These are phyloP conservation scores for Ferrisia virgata DNA, from an alignment of 2,888 invertebrate species.

Conservation along the genomic window DNA sequence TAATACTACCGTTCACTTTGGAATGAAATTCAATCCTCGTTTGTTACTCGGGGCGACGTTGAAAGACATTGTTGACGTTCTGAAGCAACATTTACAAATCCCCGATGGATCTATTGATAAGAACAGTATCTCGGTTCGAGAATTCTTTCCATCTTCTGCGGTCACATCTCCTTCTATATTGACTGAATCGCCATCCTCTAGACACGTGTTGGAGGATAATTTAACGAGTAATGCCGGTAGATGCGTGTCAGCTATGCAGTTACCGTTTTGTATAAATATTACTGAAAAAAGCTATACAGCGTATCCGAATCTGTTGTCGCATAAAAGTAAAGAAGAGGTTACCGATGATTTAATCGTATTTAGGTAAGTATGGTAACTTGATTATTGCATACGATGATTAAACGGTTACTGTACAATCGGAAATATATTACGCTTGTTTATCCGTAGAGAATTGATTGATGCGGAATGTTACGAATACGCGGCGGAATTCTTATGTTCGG, in stretches of 20 bases:
- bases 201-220: constrained; percentile 52
- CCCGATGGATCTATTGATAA: constrained; percentile 51
- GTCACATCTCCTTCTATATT: constrained; percentile 5
- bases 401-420: too few relatives aligned
- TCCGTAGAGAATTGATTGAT: constrained; percentile 72
- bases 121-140: constrained; percentile 56
- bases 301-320: constrained; percentile 77
- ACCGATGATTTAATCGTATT: constrained; percentile 75
- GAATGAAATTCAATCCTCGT: constrained; percentile 78
- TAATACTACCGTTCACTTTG: constrained; percentile 78
- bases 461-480: constrained; percentile 85
- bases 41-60: constrained; percentile 56
- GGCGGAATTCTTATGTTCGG: constrained; percentile 83
- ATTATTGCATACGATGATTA: too few relatives aligned
- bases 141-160: constrained; percentile 26
- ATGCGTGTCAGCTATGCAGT: constrained; percentile 61
- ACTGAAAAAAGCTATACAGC: constrained; percentile 72
- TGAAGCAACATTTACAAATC: constrained; percentile 4
- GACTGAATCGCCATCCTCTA: constrained; percentile 54
- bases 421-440: neutral
- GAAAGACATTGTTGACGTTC: neutral
- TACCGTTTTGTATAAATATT: constrained; percentile 42
- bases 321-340: constrained; percentile 64
- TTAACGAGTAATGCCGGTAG: constrained; percentile 55
- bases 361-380: constrained; percentile 52